Evolutionary conservation across 2,113 vertebrate genomes (phyloP).

Genomic region (Oenanthe melanoleuca): DNA sequence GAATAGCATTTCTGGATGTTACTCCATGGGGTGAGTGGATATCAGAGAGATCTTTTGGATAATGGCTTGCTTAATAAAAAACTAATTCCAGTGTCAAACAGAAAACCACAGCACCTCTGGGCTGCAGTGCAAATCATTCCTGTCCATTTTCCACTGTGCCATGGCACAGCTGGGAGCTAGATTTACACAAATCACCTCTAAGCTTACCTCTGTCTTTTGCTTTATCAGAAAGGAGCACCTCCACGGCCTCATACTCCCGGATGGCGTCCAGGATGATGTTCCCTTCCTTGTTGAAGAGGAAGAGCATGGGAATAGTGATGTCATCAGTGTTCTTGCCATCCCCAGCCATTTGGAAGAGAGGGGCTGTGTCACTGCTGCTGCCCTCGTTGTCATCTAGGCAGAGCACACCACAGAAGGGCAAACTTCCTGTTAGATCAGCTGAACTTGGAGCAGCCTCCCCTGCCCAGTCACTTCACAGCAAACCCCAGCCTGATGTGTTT

Average conservation of each 20-base stretch:
- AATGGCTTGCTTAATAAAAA: not conserved
- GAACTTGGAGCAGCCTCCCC: not conserved
- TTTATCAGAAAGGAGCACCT: slow-evolving; percentile 96
- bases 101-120: not conserved
- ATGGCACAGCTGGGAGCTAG: fast-evolving
- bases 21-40: fast-evolving
- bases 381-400: slow-evolving; percentile 94
- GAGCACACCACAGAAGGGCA: not conserved
- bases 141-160: not conserved
- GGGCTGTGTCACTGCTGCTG: slow-evolving; percentile 98
- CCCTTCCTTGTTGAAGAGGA: slow-evolving; percentile 97
- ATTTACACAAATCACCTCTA: not conserved
- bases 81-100: not conserved
- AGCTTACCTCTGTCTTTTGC: slow-evolving; percentile 92
- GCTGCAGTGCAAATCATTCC: not conserved
- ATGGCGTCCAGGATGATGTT: slow-evolving; percentile 92
- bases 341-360: slow-evolving; percentile 98
- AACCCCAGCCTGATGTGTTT: not conserved
- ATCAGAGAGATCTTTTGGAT: not conserved
- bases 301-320: slow-evolving; percentile 91
- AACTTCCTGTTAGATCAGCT: not conserved
- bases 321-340: slow-evolving; percentile 95
- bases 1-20: not conserved
- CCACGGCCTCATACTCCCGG: slow-evolving; percentile 90
- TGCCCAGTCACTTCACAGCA: not conserved